Evolutionary conservation across 2,888 invertebrate genomes (phyloP).

Genomic region (Amphipoea lucens): DNA sequence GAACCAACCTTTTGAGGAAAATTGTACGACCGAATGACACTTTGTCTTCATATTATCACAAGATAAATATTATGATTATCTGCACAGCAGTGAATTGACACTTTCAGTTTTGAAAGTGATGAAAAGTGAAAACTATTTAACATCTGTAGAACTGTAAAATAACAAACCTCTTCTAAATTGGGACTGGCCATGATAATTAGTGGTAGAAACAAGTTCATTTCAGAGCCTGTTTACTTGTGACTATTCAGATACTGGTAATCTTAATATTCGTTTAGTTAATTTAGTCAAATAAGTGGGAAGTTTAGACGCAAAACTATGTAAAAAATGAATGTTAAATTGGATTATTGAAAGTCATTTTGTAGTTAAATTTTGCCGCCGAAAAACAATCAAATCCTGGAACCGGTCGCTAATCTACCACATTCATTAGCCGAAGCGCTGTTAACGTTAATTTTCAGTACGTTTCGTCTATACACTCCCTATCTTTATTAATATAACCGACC

Average conservation of each 20-base stretch:
- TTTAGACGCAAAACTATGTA: not conserved
- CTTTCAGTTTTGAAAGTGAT: constrained; percentile 8
- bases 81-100: not conserved
- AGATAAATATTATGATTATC: constrained; percentile 23
- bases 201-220: constrained; percentile 1
- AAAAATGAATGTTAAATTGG: too few species aligned
- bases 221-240: not conserved
- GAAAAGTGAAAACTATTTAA: constrained; percentile 11
- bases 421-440: constrained; percentile 49
- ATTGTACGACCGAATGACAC: not conserved
- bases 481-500: constrained; percentile 8
- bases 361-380: constrained; percentile 41
- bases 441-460: constrained; percentile 42
- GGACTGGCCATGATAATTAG: not conserved
- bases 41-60: not conserved
- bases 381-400: constrained; percentile 20
- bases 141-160: not conserved
- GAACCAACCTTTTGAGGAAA: too few species aligned
- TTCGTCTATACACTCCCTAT: constrained; percentile 30
- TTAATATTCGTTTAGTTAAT: not conserved
- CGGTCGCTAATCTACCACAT: constrained; percentile 40
- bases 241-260: not conserved
- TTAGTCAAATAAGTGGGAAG: not conserved
- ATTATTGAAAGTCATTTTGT: not conserved
- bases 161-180: constrained; percentile 13